Base-by-base conservation (phyloP, 2,888 invertebrate species). In the Phorcus lineatus region DNA sequence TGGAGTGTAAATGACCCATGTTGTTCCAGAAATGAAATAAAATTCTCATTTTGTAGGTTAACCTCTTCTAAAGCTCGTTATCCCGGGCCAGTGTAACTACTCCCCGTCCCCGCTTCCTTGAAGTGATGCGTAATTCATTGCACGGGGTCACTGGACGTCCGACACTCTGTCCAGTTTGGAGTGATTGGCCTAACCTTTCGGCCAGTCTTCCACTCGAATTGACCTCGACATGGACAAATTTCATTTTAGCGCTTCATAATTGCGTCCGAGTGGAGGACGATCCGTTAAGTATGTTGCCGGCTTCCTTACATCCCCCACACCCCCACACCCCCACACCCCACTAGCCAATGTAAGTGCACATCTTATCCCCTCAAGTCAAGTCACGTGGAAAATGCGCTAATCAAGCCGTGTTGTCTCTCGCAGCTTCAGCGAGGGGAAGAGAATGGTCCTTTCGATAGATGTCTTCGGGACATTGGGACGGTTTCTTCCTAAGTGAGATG, bases 201-300 rank as follows among this genome's bases (percentile, higher is more conserved):
- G 62, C 28, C 62, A 28, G 28, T 24, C 62, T 62, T 62, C 62
- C 28, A 62, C 62, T 62, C 62, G 28, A 28, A 28, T 62, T 62
- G 62, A 62, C 62, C 62, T 62, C 62, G 24, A 62, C 62, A 62
- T 62, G 62, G 24, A 62, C 62, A 62, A 62, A 62, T 62, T 62
- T 62, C 62, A 62, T 62, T 62, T 62, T 62, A 62, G 62, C 62
- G 62, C 62, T 62, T 62, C 62, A 62, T 62, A 62, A 62, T 62
- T 62, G 62, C 62, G 62, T 62, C 62, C 62, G 62, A 62, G 62
- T 62, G 28, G 62, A n/a, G 62, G 28, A 62, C 62, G 24, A 62
- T 24, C 62, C 62, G 28, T 62, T 62, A 62, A 62, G 62, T 62
- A 62, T 62, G 62, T 62, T 62, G 62, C n/a, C 62, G 62, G 62